A percentile compares a stretch with the other conserved stretches of the same genome.
Conservation (phyloP, 2,888 invertebrate genomes). For the Drosophila paramelanica region DNA sequence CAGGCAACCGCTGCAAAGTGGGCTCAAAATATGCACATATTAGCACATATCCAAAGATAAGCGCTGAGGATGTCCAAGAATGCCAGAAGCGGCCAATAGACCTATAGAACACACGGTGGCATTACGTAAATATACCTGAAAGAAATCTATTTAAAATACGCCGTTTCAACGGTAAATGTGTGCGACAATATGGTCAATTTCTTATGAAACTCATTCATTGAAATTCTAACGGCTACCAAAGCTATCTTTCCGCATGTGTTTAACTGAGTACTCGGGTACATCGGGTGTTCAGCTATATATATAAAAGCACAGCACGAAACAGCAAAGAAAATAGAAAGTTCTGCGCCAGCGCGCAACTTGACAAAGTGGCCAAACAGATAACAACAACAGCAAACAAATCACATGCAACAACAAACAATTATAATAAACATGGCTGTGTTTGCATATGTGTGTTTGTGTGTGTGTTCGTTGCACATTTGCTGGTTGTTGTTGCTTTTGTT, state of each 20-base stretch:
- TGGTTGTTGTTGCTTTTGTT: constrained; percentile 19
- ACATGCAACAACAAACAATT: constrained; percentile 24
- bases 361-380: constrained; percentile 36
- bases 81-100: constrained; percentile 2
- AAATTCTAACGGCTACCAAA: constrained; percentile 63
- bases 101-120: constrained; percentile 22
- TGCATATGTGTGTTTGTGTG: neutral
- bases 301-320: constrained; percentile 61
- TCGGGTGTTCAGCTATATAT: constrained; percentile 10
- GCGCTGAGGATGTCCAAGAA: constrained; percentile 47
- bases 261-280: constrained; percentile 5
- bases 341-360: constrained; percentile 55
- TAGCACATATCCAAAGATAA: constrained; percentile 70
- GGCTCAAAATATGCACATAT: constrained; percentile 52
- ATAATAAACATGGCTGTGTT: constrained; percentile 13
- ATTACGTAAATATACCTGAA: constrained; percentile 43
- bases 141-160: neutral
- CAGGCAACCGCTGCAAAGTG: constrained; percentile 26
- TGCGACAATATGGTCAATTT: constrained; percentile 8
- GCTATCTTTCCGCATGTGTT: constrained; percentile 5
- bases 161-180: constrained; percentile 33
- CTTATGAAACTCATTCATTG: constrained; percentile 52
- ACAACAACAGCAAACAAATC: constrained; percentile 23
- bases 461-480: constrained; percentile 21
- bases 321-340: constrained; percentile 84